Evolutionary conservation across 2,888 invertebrate species (phyloP).

Genomic region (Electrophaes corylata): DNA sequence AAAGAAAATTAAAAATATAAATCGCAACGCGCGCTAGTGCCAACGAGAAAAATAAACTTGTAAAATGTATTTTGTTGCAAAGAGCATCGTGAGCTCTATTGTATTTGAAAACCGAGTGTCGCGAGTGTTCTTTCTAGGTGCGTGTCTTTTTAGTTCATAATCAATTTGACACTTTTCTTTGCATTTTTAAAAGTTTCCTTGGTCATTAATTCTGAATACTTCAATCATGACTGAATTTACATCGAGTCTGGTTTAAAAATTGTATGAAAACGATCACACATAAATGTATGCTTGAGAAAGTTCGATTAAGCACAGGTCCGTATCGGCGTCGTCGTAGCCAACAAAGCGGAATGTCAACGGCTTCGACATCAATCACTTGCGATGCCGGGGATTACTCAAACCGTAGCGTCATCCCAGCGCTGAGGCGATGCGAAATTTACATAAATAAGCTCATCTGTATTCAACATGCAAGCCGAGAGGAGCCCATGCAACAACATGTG

Average conservation of each 20-base stretch:
- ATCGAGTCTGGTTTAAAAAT: background rate
- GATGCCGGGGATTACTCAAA: slow-evolving; percentile 70
- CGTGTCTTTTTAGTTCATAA: slow-evolving; percentile 44
- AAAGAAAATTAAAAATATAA: too few relatives aligned
- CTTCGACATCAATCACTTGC: slow-evolving; percentile 76
- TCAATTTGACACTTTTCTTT: slow-evolving; percentile 41
- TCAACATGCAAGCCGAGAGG: slow-evolving; percentile 71
- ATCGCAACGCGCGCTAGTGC: background rate
- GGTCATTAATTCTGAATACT: slow-evolving; percentile 2
- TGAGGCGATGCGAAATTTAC: slow-evolving; percentile 71
- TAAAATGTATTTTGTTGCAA: slow-evolving; percentile 47
- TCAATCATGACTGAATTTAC: background rate
- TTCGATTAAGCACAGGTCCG: slow-evolving; percentile 42
- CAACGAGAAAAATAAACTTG: slow-evolving; percentile 28
- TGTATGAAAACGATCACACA: background rate
- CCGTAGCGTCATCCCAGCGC: slow-evolving; percentile 66
- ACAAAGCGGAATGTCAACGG: slow-evolving; percentile 65
- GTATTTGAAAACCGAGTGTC: slow-evolving; percentile 40
- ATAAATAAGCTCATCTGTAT: slow-evolving; percentile 82
- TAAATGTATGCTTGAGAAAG: slow-evolving; percentile 33
- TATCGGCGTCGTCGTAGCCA: slow-evolving; percentile 44
- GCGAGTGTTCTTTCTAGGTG: slow-evolving; percentile 42
- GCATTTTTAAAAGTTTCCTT: slow-evolving; percentile 12
- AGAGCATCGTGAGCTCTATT: slow-evolving; percentile 44
- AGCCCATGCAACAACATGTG: slow-evolving; percentile 80